Evolutionary conservation across 2,797 vertebrate genomes (phyloP).

Genomic region (Acrossocheilus wenchowensis): DNA sequence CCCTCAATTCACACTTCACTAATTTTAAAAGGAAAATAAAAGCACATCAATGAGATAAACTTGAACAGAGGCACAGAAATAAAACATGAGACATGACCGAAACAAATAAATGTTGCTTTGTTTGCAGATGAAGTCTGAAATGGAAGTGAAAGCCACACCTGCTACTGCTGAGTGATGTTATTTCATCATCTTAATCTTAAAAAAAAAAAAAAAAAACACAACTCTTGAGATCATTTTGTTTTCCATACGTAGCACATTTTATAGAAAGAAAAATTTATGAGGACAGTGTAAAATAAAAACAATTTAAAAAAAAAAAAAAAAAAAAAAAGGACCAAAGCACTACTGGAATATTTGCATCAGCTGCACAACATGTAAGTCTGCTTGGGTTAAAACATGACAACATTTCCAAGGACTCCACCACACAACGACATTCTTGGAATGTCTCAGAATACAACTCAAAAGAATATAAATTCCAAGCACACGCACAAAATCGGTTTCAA

Average conservation of each 20-base stretch:
- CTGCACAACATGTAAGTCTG: constrained; percentile 2
- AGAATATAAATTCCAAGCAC: constrained; percentile 13
- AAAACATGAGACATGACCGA: neutral
- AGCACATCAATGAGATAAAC: constrained; percentile 25
- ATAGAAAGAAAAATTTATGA: constrained; percentile 9
- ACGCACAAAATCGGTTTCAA: neutral
- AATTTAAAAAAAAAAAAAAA: neutral
- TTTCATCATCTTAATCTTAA: neutral
- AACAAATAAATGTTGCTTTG: neutral
- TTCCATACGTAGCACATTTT: neutral
- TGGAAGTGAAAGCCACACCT: constrained; percentile 5
- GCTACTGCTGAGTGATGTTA: neutral
- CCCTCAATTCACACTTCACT: constrained; percentile 66
- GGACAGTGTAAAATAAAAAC: neutral
- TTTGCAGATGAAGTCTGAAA: constrained; percentile 4
- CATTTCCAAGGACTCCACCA: constrained; percentile 25
- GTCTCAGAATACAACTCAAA: neutral
- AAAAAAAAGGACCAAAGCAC: neutral
- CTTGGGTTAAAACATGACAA: constrained; percentile 14
- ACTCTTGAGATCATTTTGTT: neutral
- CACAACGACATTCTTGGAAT: constrained; percentile 39
- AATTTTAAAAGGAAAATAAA: constrained; percentile 53
- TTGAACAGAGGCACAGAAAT: constrained; percentile 66
- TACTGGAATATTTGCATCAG: neutral
- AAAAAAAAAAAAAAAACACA: neutral